Evolutionary conservation across 1,140 invertebrate species (phyloP).

Genomic region (Atta texana): DNA sequence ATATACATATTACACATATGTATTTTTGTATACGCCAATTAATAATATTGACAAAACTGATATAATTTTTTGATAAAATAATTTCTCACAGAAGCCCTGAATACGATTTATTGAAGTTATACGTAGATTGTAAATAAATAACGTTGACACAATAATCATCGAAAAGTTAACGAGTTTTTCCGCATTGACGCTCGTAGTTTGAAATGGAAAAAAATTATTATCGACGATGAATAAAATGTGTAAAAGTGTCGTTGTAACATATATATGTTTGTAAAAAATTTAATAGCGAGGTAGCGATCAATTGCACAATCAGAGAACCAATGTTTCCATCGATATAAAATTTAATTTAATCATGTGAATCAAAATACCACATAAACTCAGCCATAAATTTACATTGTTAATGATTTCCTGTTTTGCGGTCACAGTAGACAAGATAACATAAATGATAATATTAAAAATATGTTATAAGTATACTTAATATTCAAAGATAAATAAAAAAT

Average conservation of each 20-base stretch:
- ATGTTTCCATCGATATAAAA: constrained; percentile 1
- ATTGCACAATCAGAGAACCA: neutral
- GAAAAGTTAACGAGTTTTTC: constrained; percentile 31
- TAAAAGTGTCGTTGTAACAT: constrained; percentile 6
- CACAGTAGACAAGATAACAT: neutral
- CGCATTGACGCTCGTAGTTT: constrained; percentile 16
- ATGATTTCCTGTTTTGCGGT: constrained; percentile 20
- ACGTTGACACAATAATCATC: neutral
- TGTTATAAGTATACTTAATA: neutral
- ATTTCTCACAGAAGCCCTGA: neutral
- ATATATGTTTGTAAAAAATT: constrained; percentile 24
- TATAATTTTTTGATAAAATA: neutral
- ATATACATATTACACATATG: neutral
- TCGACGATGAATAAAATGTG: constrained; percentile 17
- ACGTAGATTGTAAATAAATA: constrained; percentile 42
- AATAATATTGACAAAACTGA: constrained; percentile 6
- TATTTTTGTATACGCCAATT: neutral
- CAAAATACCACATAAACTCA: neutral
- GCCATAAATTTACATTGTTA: constrained; percentile 26
- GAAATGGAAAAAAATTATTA: constrained; percentile 36
- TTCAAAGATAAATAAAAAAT: neutral
- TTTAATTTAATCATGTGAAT: neutral
- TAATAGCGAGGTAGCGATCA: constrained; percentile 12
- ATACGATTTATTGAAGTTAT: neutral
- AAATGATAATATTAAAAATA: constrained; percentile 10